These are phyloP conservation scores for Jordanella pulchra DNA, from an alignment of 2,797 vertebrate species.

Conservation along the genomic window DNA sequence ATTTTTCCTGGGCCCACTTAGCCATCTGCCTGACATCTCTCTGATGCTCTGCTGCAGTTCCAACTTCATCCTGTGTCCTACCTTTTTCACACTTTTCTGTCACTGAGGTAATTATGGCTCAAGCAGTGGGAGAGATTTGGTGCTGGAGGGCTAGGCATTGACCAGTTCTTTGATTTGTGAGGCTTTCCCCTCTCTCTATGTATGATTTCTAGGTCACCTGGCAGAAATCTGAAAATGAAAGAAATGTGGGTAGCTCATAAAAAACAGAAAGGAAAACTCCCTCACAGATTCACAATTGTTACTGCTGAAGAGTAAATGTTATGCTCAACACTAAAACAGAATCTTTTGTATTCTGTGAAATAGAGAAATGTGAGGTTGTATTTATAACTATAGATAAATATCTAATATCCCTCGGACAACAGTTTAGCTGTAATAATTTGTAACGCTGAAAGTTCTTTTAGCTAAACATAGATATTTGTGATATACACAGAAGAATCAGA, in stretches of 20 bases:
- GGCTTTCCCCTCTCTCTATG: constrained; percentile 24
- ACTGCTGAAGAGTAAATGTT: constrained; percentile 5
- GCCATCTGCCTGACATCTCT: constrained; percentile 34
- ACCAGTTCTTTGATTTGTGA: constrained; percentile 46
- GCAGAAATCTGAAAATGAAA: constrained; percentile 25
- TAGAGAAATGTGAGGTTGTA: background rate
- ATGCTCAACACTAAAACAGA: constrained; percentile 1
- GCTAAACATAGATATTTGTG: no score
- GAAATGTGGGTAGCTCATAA: constrained; percentile 22
- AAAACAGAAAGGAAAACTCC: constrained; percentile 18
- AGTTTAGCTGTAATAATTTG: background rate
- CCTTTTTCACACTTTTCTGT: constrained; percentile 43
- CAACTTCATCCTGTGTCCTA: constrained; percentile 39
- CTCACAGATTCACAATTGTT: constrained; percentile 17
- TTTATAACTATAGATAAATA: background rate
- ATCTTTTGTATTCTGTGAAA: background rate
- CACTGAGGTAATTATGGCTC: constrained; percentile 53
- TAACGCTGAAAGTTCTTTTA: no score
- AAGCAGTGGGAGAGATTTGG: constrained; percentile 43
- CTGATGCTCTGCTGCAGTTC: constrained; percentile 35
- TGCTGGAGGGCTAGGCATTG: constrained; percentile 36
- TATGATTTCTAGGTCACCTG: constrained; percentile 28
- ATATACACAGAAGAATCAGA: no score
- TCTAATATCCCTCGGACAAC: constrained; percentile 10
- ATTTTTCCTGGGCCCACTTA: constrained; percentile 42